Evolutionary conservation across 2,113 vertebrate species (phyloP).

Genomic region (Cheilinus undulatus): DNA sequence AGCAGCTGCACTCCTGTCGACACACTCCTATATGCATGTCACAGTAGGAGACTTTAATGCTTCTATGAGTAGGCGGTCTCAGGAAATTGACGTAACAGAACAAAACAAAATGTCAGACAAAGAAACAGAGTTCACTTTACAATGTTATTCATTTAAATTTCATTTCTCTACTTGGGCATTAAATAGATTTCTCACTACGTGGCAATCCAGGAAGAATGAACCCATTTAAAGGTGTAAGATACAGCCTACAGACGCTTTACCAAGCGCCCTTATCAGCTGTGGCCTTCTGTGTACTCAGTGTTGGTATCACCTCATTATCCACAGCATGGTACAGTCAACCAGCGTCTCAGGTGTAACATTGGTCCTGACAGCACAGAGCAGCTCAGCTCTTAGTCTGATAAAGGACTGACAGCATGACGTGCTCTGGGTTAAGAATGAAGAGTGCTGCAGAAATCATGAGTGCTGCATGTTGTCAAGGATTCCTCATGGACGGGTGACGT

Average conservation of each 20-base stretch:
- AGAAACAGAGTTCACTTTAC: no score
- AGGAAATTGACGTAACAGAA: no score
- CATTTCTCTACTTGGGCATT: no score
- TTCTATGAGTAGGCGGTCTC: no score
- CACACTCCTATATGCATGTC: no score
- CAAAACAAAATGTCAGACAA: no score
- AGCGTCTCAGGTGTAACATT: conserved; percentile 9
- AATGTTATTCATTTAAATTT: no score
- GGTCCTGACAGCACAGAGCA: conserved; percentile 7
- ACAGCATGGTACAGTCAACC: conserved; percentile 10
- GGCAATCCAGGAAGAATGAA: background rate
- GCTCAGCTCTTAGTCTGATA: background rate
- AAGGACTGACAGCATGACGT: background rate
- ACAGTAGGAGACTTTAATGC: no score
- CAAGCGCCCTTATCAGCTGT: background rate
- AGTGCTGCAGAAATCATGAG: conserved; percentile 6
- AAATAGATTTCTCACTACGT: background rate
- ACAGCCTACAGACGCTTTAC: background rate
- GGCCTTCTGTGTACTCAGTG: no score
- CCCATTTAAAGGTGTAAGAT: background rate
- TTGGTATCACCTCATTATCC: background rate
- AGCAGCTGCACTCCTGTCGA: no score
- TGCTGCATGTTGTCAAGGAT: background rate
- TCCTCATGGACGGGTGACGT: background rate
- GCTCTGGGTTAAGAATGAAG: conserved; percentile 7